A percentile compares a stretch with the other conserved stretches of the same genome.
Evolutionary conservation across 2,888 invertebrate genomes (phyloP).

Genomic region (Parapristionchus giblindavisi): DNA sequence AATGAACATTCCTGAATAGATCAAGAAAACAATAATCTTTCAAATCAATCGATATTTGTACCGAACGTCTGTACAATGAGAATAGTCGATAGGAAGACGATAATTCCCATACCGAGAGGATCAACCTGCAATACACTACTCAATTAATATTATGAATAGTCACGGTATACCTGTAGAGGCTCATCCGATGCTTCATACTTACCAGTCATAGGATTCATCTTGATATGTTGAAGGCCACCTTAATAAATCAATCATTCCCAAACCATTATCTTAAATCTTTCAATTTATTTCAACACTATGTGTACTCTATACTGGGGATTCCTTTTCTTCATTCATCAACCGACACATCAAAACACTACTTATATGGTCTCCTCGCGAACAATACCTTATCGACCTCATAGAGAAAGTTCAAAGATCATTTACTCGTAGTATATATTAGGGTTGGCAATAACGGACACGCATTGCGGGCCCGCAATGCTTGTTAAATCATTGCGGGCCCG

Average conservation of each 20-base stretch:
- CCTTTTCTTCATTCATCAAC: too few relatives aligned
- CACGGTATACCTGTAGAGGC: slow-evolving; percentile 70
- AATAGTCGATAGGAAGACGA: slow-evolving; percentile 65
- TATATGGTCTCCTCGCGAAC: too few relatives aligned
- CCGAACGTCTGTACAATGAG: slow-evolving; percentile 63
- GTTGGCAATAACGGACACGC: too few relatives aligned
- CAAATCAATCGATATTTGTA: slow-evolving; percentile 10
- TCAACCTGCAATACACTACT: slow-evolving; percentile 76
- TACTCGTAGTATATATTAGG: too few relatives aligned
- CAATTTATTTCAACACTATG: too few relatives aligned
- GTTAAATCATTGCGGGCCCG: too few relatives aligned
- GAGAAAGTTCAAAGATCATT: too few relatives aligned
- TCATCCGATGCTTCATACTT: slow-evolving; percentile 61
- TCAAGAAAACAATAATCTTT: neutral
- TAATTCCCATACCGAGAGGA: slow-evolving; percentile 81
- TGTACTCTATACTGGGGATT: too few relatives aligned
- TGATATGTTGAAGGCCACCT: slow-evolving; percentile 61
- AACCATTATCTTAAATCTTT: too few relatives aligned
- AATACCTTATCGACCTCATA: too few relatives aligned
- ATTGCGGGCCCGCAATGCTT: too few relatives aligned
- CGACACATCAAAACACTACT: too few relatives aligned
- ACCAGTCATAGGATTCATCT: slow-evolving; percentile 66
- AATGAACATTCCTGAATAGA: slow-evolving; percentile 82
- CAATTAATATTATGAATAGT: neutral
- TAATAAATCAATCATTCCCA: neutral